Evolutionary conservation across 1,140 invertebrate genomes (phyloP).

Genomic region (Brachionus rubens): DNA sequence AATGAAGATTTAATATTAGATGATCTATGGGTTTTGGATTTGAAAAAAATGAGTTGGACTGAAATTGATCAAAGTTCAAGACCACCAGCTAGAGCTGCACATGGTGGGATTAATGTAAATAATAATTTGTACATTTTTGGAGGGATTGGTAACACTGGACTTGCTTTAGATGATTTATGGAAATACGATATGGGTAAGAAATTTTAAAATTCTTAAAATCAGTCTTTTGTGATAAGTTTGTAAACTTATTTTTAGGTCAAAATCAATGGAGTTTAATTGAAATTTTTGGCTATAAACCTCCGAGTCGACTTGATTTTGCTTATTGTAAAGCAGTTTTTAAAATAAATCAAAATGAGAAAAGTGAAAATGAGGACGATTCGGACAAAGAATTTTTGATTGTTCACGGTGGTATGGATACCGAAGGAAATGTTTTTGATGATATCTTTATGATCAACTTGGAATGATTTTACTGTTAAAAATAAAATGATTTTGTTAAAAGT

Average conservation of each 20-base stretch:
- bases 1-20: slow-evolving; percentile 56
- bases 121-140: slow-evolving; percentile 57
- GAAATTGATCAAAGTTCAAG: slow-evolving; percentile 51
- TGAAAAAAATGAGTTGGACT: slow-evolving; percentile 54
- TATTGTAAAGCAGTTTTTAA: slow-evolving; percentile 51
- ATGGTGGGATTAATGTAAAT: slow-evolving; percentile 52
- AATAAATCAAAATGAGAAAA: background rate
- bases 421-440: slow-evolving; percentile 60
- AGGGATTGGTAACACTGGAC: slow-evolving; percentile 56
- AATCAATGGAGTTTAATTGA: slow-evolving; percentile 55
- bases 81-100: slow-evolving; percentile 54
- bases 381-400: slow-evolving; percentile 50
- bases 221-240: too few relatives aligned
- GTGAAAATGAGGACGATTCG: background rate
- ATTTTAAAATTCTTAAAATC: background rate
- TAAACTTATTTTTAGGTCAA: slow-evolving; percentile 51
- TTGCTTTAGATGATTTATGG: slow-evolving; percentile 56
- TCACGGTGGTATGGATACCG: slow-evolving; percentile 59
- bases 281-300: slow-evolving; percentile 55
- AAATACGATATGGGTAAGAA: slow-evolving; percentile 53
- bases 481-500: background rate
- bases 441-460: slow-evolving; percentile 50
- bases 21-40: slow-evolving; percentile 58
- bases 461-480: background rate
- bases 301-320: slow-evolving; percentile 56